These are phyloP conservation scores for Raja brachyura DNA, from an alignment of 2,113 vertebrate genomes.

Conservation along the genomic window DNA sequence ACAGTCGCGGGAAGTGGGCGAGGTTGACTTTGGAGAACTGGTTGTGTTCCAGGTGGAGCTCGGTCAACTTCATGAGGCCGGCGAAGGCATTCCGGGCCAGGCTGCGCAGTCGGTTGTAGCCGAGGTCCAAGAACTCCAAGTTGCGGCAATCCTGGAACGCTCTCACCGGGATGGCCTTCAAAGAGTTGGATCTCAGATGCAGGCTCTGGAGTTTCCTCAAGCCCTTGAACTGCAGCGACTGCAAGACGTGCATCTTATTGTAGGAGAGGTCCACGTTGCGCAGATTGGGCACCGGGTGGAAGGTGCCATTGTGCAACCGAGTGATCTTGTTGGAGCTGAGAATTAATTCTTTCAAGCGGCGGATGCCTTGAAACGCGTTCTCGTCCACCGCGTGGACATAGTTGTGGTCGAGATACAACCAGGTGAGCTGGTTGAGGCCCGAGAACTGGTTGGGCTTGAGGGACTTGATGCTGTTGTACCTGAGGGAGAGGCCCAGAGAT, in stretches of 20 bases:
- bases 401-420: conserved; percentile 97
- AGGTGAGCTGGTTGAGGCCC: conserved; percentile 86
- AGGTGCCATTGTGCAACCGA: conserved; percentile 81
- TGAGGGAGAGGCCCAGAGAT: conserved; percentile 86
- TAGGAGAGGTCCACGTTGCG: conserved; percentile 94
- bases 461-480: conserved; percentile 92
- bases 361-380: conserved; percentile 84
- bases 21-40: conserved; percentile 96
- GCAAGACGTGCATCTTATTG: conserved; percentile 84
- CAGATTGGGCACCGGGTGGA: conserved; percentile 86
- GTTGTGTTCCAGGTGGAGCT: conserved; percentile 95
- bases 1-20: conserved; percentile 89
- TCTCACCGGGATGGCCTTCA: conserved; percentile 81
- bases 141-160: conserved; percentile 94
- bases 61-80: conserved; percentile 83
- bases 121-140: conserved; percentile 89
- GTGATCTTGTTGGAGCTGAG: conserved; percentile 94
- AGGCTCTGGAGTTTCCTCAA: conserved; percentile 86
- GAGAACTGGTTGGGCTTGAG: conserved; percentile 85
- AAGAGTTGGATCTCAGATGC: conserved; percentile 85
- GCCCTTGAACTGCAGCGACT: conserved; percentile 81
- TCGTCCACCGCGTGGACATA: conserved; percentile 83
- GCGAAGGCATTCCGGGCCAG: conserved; percentile 88
- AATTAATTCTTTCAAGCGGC: conserved; percentile 90
- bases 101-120: conserved; percentile 90